phyloP scores from a whole-genome alignment of 2,888 invertebrate species.

The Gibbula magus region DNA sequence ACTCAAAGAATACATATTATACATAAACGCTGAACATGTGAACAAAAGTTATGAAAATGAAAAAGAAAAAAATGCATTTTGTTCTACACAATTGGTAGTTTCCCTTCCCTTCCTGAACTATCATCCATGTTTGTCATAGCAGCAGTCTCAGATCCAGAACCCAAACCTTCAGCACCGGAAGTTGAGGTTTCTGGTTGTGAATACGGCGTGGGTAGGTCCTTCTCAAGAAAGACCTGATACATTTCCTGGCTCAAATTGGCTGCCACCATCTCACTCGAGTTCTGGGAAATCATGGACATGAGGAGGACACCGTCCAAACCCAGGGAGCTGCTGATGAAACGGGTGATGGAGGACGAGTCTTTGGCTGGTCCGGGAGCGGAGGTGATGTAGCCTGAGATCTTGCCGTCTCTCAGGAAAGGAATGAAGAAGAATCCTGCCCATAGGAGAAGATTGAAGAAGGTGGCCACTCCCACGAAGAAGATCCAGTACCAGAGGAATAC shows the following conservation, averaged over 20 bases:
- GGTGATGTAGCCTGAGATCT: not conserved
- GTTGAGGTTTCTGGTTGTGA: not conserved
- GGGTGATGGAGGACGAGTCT: not conserved
- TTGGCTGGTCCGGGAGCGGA: not conserved
- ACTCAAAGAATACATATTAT: too few relatives aligned
- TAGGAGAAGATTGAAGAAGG: not conserved
- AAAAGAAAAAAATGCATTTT: too few relatives aligned
- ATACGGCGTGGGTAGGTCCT: not conserved
- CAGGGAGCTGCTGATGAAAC: not conserved
- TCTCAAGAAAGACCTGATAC: not conserved
- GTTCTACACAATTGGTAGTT: too few relatives aligned
- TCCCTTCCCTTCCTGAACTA: too few relatives aligned
- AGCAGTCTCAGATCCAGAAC: too few relatives aligned
- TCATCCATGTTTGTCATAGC: too few relatives aligned
- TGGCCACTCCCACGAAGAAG: not conserved
- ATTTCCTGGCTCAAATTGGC: not conserved
- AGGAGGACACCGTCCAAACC: not conserved
- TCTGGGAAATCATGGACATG: not conserved
- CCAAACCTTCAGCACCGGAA: too few relatives aligned
- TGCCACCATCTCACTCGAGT: slow-evolving; percentile 12
- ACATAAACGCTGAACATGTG: too few relatives aligned
- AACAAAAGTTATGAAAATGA: too few relatives aligned
- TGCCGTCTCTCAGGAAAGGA: not conserved
- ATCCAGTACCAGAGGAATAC: slow-evolving; percentile 9
- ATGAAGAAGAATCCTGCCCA: not conserved